A percentile compares a stretch with the other conserved stretches of the same genome.
Evolutionary conservation across 2,888 invertebrate genomes (phyloP).

Genomic region (Tachina grossa): DNA sequence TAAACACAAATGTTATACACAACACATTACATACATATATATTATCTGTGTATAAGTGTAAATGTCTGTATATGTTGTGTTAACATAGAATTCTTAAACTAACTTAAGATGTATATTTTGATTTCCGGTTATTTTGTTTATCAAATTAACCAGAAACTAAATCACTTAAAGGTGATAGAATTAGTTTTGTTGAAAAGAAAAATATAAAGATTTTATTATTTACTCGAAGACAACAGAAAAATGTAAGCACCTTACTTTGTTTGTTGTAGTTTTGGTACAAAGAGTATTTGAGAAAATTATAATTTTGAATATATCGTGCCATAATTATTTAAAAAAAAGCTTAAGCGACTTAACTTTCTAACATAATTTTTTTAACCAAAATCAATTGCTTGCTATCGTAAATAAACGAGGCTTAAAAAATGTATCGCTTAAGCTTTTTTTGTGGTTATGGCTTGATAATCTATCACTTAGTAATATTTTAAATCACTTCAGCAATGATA

Average conservation of each 20-base stretch:
- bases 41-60: background rate
- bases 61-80: constrained; percentile 13
- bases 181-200: background rate
- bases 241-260: background rate
- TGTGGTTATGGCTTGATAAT: too few species aligned
- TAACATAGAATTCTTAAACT: constrained; percentile 24
- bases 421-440: too few species aligned
- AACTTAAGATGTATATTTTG: constrained; percentile 36
- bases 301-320: too few species aligned
- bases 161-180: constrained; percentile 16
- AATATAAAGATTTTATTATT: background rate
- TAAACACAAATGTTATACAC: background rate
- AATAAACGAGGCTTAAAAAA: too few species aligned
- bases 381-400: too few species aligned
- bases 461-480: too few species aligned
- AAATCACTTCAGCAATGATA: too few species aligned
- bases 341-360: too few species aligned
- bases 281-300: too few species aligned
- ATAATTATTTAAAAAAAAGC: too few species aligned
- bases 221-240: background rate
- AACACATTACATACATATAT: background rate
- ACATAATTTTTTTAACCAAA: too few species aligned
- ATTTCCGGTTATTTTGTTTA: constrained; percentile 39
- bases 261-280: too few species aligned
- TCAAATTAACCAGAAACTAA: constrained; percentile 36